Evolutionary conservation across 1,140 invertebrate species (phyloP).

Genomic region (Drosophila littoralis): DNA sequence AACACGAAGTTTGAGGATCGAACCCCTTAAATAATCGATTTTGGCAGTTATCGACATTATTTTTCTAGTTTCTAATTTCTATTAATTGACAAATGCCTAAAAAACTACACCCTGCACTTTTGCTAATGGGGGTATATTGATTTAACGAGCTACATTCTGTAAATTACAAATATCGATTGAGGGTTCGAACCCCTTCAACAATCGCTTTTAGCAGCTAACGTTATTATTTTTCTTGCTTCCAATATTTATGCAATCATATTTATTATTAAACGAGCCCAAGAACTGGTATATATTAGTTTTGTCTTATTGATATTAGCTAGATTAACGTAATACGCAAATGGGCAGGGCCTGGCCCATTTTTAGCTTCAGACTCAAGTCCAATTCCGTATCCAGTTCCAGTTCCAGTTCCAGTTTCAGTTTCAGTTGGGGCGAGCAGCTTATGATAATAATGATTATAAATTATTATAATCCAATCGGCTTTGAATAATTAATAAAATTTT

Average conservation of each 20-base stretch:
- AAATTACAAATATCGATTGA: no score
- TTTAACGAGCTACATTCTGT: no score
- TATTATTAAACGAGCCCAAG: background rate
- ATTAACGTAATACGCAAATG: constrained; percentile 12
- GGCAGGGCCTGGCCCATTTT: constrained; percentile 4
- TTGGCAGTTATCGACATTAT: no score
- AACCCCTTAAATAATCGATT: no score
- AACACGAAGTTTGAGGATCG: no score
- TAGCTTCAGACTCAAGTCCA: constrained; percentile 11
- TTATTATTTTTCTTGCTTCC: background rate
- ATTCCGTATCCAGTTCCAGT: constrained; percentile 18
- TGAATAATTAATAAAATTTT: constrained; percentile 84
- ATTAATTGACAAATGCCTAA: no score
- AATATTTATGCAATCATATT: background rate
- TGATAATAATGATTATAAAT: constrained; percentile 84
- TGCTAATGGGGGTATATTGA: no score
- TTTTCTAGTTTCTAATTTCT: no score
- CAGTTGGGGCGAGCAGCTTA: constrained; percentile 51
- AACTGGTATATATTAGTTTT: constrained; percentile 10
- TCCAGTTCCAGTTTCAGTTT: constrained; percentile 18
- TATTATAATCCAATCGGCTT: constrained; percentile 85
- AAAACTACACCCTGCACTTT: no score
- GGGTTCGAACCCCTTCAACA: no score
- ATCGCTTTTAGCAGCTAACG: no score
- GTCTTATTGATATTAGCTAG: constrained; percentile 17